phyloP scores from a whole-genome alignment of 2,113 vertebrate genomes.

The Chroicocephalus ridibundus region DNA sequence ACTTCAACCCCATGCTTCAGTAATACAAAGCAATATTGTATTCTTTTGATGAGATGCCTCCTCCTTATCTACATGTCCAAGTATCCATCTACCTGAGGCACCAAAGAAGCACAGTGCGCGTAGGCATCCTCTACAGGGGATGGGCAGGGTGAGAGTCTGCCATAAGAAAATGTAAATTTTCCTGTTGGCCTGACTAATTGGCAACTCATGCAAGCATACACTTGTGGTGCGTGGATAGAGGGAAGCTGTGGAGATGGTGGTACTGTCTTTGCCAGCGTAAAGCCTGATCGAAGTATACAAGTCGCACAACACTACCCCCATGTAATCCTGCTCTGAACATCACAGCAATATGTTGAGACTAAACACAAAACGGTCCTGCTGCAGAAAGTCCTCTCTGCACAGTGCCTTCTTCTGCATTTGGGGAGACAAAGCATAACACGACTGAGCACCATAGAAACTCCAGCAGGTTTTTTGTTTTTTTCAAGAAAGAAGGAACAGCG shows the following conservation, averaged over 20 bases:
- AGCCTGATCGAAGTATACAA: background rate
- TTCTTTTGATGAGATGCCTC: background rate
- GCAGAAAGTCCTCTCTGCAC: background rate
- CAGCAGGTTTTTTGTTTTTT: background rate
- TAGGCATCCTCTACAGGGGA: rapidly evolving
- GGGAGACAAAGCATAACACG: background rate
- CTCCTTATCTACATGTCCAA: background rate
- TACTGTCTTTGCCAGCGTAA: rapidly evolving
- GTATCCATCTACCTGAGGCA: background rate
- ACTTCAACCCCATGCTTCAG: background rate
- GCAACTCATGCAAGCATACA: background rate
- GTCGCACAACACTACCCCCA: background rate
- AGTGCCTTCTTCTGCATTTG: background rate
- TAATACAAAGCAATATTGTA: background rate
- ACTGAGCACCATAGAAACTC: background rate
- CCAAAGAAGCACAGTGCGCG: background rate
- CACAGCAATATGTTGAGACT: background rate
- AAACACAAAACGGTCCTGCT: background rate
- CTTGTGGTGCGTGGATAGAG: background rate
- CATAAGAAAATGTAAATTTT: background rate
- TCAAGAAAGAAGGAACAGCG: background rate
- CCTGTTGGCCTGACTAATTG: background rate
- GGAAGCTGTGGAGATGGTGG: background rate
- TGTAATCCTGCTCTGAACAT: background rate
- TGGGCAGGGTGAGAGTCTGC: background rate